phyloP scores from a whole-genome alignment of 2,888 invertebrate genomes.

The Clanis bilineata region DNA sequence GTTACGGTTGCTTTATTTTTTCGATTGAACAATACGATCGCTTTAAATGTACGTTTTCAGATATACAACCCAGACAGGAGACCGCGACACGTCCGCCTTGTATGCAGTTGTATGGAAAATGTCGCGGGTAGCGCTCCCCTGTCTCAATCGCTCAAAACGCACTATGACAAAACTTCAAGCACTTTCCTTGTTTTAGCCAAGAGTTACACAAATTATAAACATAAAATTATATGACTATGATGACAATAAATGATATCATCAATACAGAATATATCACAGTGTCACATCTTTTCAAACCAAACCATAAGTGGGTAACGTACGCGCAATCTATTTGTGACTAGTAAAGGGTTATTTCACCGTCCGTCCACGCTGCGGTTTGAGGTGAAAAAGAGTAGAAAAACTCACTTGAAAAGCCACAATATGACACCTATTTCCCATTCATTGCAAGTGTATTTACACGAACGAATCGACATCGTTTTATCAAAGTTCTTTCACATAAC shows the following conservation, averaged over 20 bases:
- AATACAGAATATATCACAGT: background rate
- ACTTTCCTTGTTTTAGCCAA: slow-evolving; percentile 6
- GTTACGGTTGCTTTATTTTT: slow-evolving; percentile 67
- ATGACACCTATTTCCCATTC: slow-evolving; percentile 72
- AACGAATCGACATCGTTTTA: slow-evolving; percentile 75
- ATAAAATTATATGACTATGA: background rate
- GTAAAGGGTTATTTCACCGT: background rate
- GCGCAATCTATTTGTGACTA: background rate
- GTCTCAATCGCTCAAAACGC: too few relatives aligned
- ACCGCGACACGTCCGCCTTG: too few relatives aligned
- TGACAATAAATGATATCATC: background rate
- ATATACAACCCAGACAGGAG: too few relatives aligned
- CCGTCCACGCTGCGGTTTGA: slow-evolving; percentile 8
- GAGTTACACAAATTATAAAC: background rate
- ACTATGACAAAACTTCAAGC: slow-evolving; percentile 22
- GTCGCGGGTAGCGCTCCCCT: too few relatives aligned
- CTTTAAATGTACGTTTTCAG: too few relatives aligned
- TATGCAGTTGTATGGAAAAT: too few relatives aligned
- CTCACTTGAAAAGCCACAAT: slow-evolving; percentile 54
- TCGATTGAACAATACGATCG: slow-evolving; percentile 40
- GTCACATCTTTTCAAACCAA: background rate
- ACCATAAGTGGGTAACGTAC: background rate
- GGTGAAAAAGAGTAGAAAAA: slow-evolving; percentile 23
- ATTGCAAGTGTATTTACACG: slow-evolving; percentile 69
- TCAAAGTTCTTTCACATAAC: slow-evolving; percentile 71